Conservation (phyloP, 2,797 vertebrate species). For the Hyperoplus immaculatus region DNA sequence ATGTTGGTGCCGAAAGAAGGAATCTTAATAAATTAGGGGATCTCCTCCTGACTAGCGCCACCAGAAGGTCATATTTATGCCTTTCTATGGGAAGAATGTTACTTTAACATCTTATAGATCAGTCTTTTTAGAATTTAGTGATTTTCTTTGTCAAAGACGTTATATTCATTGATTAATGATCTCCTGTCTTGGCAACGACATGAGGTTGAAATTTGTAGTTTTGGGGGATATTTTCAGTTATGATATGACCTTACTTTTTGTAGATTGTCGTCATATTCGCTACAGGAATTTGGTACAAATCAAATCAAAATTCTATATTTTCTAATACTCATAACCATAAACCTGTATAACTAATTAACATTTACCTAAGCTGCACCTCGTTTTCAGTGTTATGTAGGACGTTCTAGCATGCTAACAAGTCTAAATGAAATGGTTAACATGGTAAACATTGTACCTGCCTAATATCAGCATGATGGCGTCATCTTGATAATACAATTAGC, state of each 20-base stretch:
- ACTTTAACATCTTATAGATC: too few species aligned
- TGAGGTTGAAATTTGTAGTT: neutral
- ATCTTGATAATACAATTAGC: too few species aligned
- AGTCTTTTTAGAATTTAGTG: too few species aligned
- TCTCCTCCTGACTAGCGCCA: neutral
- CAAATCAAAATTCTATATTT: neutral
- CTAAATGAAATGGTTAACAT: too few species aligned
- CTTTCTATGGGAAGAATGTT: too few species aligned
- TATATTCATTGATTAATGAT: neutral
- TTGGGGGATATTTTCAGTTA: neutral
- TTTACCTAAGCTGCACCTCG: neutral
- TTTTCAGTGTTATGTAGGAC: neutral
- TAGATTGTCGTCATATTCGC: neutral
- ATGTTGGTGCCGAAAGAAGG: neutral
- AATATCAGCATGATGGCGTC: too few species aligned
- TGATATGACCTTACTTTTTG: neutral
- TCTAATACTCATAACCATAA: neutral
- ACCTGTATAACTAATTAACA: neutral
- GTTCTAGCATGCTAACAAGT: too few species aligned
- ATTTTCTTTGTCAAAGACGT: too few species aligned
- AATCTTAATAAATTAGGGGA: neutral
- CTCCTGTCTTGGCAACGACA: neutral
- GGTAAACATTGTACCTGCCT: too few species aligned
- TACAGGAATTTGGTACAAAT: neutral
- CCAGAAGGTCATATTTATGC: neutral